Evolutionary conservation across 2,113 vertebrate species (phyloP).

Genomic region (Monopterus albus): DNA sequence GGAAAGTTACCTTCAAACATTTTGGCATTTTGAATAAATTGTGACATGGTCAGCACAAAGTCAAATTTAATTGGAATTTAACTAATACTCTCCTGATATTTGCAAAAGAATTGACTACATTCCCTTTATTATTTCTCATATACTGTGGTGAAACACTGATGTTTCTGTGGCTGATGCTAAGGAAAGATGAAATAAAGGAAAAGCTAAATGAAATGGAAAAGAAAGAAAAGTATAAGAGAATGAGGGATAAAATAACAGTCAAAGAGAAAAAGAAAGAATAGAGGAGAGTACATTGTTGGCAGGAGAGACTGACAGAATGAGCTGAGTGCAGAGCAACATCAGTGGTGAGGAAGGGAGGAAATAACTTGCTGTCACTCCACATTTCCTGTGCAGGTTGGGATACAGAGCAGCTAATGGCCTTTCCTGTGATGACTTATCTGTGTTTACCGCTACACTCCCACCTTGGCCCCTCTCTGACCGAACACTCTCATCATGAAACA

Average conservation of each 20-base stretch:
- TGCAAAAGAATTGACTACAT: background rate
- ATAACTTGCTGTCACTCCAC: conserved; percentile 65
- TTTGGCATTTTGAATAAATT: background rate
- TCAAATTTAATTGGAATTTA: background rate
- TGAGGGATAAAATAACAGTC: background rate
- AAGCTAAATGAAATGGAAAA: background rate
- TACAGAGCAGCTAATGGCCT: conserved; percentile 67
- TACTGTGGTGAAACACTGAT: background rate
- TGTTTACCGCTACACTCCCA: conserved; percentile 34
- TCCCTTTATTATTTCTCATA: background rate
- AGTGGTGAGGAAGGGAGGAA: conserved; percentile 48
- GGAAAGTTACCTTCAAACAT: background rate
- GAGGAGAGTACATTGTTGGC: conserved; percentile 5
- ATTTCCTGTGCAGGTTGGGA: conserved; percentile 71
- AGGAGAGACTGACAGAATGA: too few species aligned
- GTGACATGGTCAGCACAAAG: background rate
- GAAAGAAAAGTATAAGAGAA: background rate
- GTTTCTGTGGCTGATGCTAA: background rate
- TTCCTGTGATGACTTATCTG: conserved; percentile 75
- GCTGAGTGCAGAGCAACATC: conserved; percentile 17
- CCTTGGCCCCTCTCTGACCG: conserved; percentile 41
- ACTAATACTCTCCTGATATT: background rate
- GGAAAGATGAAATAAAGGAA: background rate
- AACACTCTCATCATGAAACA: conserved; percentile 45
- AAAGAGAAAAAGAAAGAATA: background rate